phyloP scores from a whole-genome alignment of 2,113 vertebrate species.

The Pavo muticus region DNA sequence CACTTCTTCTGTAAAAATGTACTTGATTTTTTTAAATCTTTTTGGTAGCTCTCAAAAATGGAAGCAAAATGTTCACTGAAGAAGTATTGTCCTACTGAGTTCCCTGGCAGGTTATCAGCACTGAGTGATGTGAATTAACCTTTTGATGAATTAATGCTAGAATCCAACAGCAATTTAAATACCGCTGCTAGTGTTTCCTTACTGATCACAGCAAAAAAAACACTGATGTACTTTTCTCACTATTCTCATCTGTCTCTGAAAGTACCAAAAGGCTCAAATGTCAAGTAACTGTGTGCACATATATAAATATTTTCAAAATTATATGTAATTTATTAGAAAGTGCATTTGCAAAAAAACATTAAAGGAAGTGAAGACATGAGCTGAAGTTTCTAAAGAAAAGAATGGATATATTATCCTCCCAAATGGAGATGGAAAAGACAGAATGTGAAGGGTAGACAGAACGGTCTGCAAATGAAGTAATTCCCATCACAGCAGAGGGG shows the following conservation, averaged over 20 bases:
- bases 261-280: not conserved
- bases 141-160: not conserved
- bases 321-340: not conserved
- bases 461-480: not conserved
- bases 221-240: not conserved
- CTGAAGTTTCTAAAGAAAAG: not conserved
- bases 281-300: not conserved
- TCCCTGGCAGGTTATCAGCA: not conserved
- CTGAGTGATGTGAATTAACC: not conserved
- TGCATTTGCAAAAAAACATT: not conserved
- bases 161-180: not conserved
- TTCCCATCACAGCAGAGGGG: not conserved
- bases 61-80: not conserved
- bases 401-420: not conserved
- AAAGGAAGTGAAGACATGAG: not conserved
- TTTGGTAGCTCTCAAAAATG: not conserved
- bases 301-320: not conserved
- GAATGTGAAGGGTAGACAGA: accelerated
- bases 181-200: not conserved
- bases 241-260: not conserved
- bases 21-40: not conserved
- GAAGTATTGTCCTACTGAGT: not conserved
- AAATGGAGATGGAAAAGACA: not conserved
- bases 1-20: not conserved
- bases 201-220: not conserved